Percentiles rank a stretch among this genome's conserved stretches.
Evolutionary conservation across 2,888 invertebrate species (phyloP).

Genomic region (Drosophila paranaensis): DNA sequence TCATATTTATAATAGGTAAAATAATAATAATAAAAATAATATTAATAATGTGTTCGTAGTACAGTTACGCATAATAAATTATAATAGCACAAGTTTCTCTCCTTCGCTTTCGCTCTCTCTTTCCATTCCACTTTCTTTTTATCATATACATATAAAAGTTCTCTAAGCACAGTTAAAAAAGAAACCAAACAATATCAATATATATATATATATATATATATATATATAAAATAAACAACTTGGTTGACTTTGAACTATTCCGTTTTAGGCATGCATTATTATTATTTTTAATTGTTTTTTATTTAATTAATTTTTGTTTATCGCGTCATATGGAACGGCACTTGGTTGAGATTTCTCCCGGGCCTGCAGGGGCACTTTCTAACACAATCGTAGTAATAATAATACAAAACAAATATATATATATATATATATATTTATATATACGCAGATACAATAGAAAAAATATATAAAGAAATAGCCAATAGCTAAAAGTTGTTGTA

Average conservation of each 20-base stretch:
- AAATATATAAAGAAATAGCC: neutral
- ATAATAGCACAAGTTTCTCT: constrained; percentile 57
- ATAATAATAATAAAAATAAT: constrained; percentile 37
- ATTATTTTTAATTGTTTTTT: constrained; percentile 6
- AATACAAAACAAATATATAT: constrained; percentile 39
- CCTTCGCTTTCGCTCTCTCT: constrained; percentile 18
- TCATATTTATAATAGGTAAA: constrained; percentile 26
- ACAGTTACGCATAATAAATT: constrained; percentile 52
- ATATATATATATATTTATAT: constrained; percentile 6
- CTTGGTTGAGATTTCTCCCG: constrained; percentile 34
- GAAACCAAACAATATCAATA: constrained; percentile 9
- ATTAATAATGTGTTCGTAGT: constrained; percentile 32
- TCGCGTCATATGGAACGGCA: constrained; percentile 38
- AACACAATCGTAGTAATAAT: constrained; percentile 33
- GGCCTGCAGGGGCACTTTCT: constrained; percentile 4
- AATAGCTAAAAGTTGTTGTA: constrained; percentile 8
- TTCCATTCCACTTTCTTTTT: neutral
- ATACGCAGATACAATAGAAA: constrained; percentile 7
- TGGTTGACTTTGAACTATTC: constrained; percentile 35
- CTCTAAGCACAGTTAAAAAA: constrained; percentile 47
- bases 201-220: neutral
- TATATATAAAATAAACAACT: constrained; percentile 15
- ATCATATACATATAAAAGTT: constrained; percentile 33
- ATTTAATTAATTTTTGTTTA: constrained; percentile 8
- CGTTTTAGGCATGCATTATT: constrained; percentile 8